Base-by-base conservation (phyloP, 2,113 vertebrate genomes). In the Dolichotis patagonum region DNA sequence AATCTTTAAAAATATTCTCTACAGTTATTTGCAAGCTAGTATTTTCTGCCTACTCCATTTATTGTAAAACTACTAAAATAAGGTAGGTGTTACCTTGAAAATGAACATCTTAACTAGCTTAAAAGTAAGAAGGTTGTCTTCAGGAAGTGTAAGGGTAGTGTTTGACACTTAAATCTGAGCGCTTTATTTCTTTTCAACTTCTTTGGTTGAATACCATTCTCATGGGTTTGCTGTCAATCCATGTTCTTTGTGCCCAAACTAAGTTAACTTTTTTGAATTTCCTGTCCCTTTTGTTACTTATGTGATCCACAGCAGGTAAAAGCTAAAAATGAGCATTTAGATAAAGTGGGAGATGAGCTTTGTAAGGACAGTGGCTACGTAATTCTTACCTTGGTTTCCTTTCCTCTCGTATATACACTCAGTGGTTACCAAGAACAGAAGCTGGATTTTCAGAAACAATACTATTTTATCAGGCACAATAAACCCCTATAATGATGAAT, bases 381-480 rank as follows among this genome's bases (percentile, higher is more conserved):
- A 46, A 89, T 22, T 91, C 43, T 87, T 3, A 38, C 17, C 26
- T 91, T 46, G 30, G 4, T 43, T 19, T 56, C n/a, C 17, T 22
- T 24, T 17, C 4, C 32, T 43, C 3, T 56, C 5, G 9, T n/a
- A 1, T 2, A 88, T 32, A 95, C 32, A 87, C 30, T 81, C 28
- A 58, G 0, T 38, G 13, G 35, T 89, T 62, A 43, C 24, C 20
- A 32, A 93, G 43, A 87, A 28, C 12, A 91, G 26, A 91, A 77
- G 7, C 54, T 81, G 62, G 14, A 3, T 94, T 91, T 95, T 96
- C 28, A 41, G n/a, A 49, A 85, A 78, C 91, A 91, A 88, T 77
- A 43, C 14, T 93, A 49, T 49, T 77, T 92, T 65, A 77, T 63
- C 3, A 38, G 30, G 35, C 43, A 58, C 13, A 84, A 2, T 71